phyloP scores from a whole-genome alignment of 2,888 invertebrate genomes.

The Nephrotoma flavescens region DNA sequence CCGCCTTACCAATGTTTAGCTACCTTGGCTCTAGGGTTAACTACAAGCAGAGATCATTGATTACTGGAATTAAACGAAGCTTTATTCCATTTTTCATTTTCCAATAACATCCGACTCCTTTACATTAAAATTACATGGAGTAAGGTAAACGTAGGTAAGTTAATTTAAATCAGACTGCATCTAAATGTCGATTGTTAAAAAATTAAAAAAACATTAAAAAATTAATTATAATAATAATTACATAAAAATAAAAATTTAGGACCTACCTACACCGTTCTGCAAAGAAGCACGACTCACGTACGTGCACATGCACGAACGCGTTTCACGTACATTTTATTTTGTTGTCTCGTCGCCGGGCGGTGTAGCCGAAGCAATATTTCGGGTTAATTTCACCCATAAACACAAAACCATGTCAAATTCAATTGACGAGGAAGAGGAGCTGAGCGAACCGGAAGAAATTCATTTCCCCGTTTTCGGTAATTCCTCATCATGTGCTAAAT shows the following conservation, averaged over 20 bases:
- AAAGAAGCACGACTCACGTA: slow-evolving; percentile 33
- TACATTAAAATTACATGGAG: no score
- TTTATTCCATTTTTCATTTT: no score
- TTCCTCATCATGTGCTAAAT: slow-evolving; percentile 7
- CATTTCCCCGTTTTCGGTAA: slow-evolving; percentile 31
- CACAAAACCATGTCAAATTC: slow-evolving; percentile 29
- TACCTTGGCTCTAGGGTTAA: no score
- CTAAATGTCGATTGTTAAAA: background rate
- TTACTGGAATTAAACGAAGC: no score
- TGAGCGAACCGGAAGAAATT: slow-evolving; percentile 32
- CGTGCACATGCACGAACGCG: slow-evolving; percentile 33
- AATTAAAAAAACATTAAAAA: background rate
- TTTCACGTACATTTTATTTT: slow-evolving; percentile 31
- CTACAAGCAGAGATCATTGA: no score
- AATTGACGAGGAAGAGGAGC: slow-evolving; percentile 28
- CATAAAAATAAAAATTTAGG: slow-evolving; percentile 16
- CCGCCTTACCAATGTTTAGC: no score
- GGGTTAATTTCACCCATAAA: slow-evolving; percentile 31
- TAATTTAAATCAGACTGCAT: background rate
- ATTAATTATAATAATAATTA: background rate
- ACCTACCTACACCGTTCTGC: slow-evolving; percentile 31
- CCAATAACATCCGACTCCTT: no score
- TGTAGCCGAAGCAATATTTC: slow-evolving; percentile 30
- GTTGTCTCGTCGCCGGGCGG: slow-evolving; percentile 31
- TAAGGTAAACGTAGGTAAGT: no score